Base-by-base conservation (phyloP, 2,888 invertebrate genomes). In the Chorisops tibialis region DNA sequence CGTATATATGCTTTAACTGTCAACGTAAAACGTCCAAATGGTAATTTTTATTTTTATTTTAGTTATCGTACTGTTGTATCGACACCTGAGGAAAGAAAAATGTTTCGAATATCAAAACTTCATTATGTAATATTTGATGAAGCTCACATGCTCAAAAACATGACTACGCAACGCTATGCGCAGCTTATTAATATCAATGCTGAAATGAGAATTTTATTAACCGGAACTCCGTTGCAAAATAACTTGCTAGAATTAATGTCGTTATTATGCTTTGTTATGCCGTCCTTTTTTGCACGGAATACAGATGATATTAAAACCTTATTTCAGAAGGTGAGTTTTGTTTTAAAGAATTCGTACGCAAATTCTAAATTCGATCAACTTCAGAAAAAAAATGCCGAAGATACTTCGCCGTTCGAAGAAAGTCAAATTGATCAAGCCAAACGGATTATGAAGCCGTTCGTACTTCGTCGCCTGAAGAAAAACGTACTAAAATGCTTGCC, bases 101-200 rank as follows among this genome's bases (percentile, higher is more conserved):
- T 92, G 82, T 92, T 97, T 75, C 87, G 95, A 63, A 90, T 95
- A 38, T 89, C 91, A 63, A 85, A 86, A 48, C 86, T 96, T 76
- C 89, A 95, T 74, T 97, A 96, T 74, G 93, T 96, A 0, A 83
- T 98, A 19, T 96, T 96, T 74, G 98, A 98, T 75, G 98, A 98
- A 74, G 96, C 96, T 1, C 97, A 98, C 74, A 96, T 97, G 95
- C 80, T 98, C 37, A 98, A 98, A 77, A 98, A 97, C 74, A 97
- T 97, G 95, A 86, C 90, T 59, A 94, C 96, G 0, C 87, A 89
- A 70, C 82, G 97, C 69, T 97, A 93, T 72, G 88, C 92, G 70
- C 89, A 92, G 75, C 81, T 97, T 59, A 88, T 94, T 71, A 87
- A 88, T 71, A 91, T 96, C 59, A 91, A 87, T 88, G 92, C 95